Evolutionary conservation across 2,113 vertebrate genomes (phyloP), one percentile per base, ranked within the genome.

Genomic region (Potamarius usumacintae): DNA sequence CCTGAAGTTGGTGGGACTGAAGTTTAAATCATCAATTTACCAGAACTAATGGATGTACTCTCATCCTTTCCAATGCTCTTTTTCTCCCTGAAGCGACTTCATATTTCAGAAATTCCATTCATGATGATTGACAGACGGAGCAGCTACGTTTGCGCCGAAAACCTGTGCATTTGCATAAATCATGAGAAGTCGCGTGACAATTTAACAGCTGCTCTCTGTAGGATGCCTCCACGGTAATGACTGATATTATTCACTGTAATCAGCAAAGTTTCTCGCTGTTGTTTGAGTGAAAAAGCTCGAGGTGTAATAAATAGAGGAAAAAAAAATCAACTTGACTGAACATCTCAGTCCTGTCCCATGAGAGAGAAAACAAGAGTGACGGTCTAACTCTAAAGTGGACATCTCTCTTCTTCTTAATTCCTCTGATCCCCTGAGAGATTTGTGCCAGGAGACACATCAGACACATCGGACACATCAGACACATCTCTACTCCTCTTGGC

Each of bases 111-210:
- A 92, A 94, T 94, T 92, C 91, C 72, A 89, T 91, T 92, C 94
- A 93, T 90, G 92, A 93, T 95, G 95, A 96, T 94, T 95, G 95
- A 92, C 95, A 95, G 93, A 83, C 90, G 90, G 89, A 94, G 95
- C 93, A 92, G 90, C 93, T 88, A 94, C 91, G 92, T 91, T 91
- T 93, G 93, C 92, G 84, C 91, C 87, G 85, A 94, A 94, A 94
- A 95, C 93, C 91, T 94, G 91, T 90, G 78, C 88, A 96, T 95
- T 95, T 92, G 94, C 95, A 96, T 96, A 95, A 94, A 93, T 92
- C 90, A 89, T 93, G 86, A 82, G 91, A 93, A 94, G 93, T 92
- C 92, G 92, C 90, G 74, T 65, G 90, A 90, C 93, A 91, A 92
- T 88, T 30, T 88, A 93, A 91, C 95, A 96, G 94, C 94, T 96